phyloP scores from a whole-genome alignment of 2,797 vertebrate genomes.

The Sebastes umbrosus region DNA sequence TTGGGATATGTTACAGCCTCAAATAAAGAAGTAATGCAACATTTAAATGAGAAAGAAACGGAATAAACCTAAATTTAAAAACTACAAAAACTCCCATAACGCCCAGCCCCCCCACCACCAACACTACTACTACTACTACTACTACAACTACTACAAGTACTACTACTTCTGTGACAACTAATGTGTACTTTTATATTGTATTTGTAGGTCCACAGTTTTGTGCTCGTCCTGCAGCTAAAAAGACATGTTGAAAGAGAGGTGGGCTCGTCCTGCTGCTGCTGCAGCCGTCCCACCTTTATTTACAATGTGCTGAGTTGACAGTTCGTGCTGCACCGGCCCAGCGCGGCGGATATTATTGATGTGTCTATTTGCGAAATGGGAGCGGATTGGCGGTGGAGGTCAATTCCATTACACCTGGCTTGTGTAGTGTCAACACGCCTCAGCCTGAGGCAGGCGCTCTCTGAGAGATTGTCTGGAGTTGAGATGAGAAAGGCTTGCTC shows the following conservation, averaged over 20 bases:
- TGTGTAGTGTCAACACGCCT: conserved; percentile 50
- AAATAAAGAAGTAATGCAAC: background rate
- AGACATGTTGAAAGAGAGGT: background rate
- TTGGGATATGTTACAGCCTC: background rate
- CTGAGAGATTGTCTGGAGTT: conserved; percentile 21
- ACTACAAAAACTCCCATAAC: background rate
- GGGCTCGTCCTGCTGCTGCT: background rate
- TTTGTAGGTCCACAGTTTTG: background rate
- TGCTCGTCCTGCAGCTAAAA: background rate
- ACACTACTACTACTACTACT: background rate
- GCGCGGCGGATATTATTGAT: conserved; percentile 53
- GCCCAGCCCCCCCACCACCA: background rate
- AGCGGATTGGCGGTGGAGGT: conserved; percentile 46
- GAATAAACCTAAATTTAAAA: background rate
- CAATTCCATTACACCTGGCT: conserved; percentile 59
- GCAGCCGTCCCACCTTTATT: conserved; percentile 21
- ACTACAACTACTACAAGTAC: background rate
- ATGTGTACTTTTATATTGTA: background rate
- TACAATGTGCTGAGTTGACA: conserved; percentile 49
- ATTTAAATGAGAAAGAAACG: background rate
- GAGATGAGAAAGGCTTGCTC: conserved; percentile 24
- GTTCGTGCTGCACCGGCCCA: background rate
- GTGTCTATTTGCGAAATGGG: conserved; percentile 36
- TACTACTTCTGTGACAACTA: background rate
- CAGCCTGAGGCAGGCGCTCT: conserved; percentile 1